Base-by-base conservation (phyloP, 1,140 invertebrate genomes). In the Zaprionus lachaisei region DNA sequence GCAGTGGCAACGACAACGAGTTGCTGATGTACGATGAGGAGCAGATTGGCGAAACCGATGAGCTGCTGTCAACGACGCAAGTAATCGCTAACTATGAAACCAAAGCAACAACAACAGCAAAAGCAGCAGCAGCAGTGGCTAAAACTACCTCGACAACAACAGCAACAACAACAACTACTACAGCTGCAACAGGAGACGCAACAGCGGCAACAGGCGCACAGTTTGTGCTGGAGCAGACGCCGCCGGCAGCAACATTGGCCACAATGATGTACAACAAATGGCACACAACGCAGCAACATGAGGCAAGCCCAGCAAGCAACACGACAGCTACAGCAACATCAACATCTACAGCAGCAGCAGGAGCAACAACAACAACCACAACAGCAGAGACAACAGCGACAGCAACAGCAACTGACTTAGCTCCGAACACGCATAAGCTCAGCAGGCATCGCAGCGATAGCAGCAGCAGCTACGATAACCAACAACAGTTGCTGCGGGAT, bases 221-320 rank as follows among this genome's bases (percentile, higher is more conserved):
- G 65, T 65, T 89, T 61, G 83, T 87, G 70, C 69, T 86, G 31
- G 77, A 86, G 31, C 83, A 87, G 38, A 83, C 83, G 65, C 83
- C 83, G 38, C 73, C 83, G 56, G 12, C 74, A 77, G 58, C 86
- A 79, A 56, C 72, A 80, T 44, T 74, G 31, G 76, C 76, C 54
- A 78, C 76, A 37, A 56, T 75, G 15, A 69, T 75, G 63, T 79
- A 79, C 72, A 79, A 75, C 72, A 79, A 79, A 49, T 79, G 76
- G 76, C 76, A 79, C 37, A 79, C 76, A 70, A 79, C 76, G 61
- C 71, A 74, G 68, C 81, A 81, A 54, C 74, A 79, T 56, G 67
- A 60, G 55, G 62, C 72, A 65, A 56, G 55, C 31, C 55, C 58
- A 31, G 55, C 20, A 11, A 66, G 41, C 47, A 68, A 64, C 66